Percentiles rank a stretch among this genome's conserved stretches.
phyloP scores from a whole-genome alignment of 2,797 vertebrate species.

The Channa striata region DNA sequence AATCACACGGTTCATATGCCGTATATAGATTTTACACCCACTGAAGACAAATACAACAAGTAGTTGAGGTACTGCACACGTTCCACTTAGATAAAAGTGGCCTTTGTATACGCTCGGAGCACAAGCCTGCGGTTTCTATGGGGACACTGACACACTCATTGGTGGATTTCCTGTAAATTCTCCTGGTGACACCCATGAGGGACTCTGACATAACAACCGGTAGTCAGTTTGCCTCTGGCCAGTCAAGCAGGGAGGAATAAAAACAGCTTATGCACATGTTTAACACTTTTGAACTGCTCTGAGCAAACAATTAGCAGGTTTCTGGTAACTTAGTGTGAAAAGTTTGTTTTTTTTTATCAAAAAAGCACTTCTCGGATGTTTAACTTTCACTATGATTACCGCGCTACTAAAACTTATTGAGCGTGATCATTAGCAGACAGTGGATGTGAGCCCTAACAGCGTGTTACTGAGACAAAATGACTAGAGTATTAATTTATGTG shows the following conservation, averaged over 20 bases:
- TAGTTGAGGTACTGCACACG: conserved; percentile 42
- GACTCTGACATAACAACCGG: conserved; percentile 84
- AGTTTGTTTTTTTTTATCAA: conserved; percentile 49
- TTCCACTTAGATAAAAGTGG: conserved; percentile 73
- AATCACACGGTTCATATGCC: background rate
- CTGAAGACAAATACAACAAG: conserved; percentile 39
- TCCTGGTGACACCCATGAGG: conserved; percentile 77
- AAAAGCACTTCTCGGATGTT: conserved; percentile 60
- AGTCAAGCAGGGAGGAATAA: conserved; percentile 75
- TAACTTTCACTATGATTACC: conserved; percentile 61
- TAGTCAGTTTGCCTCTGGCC: conserved; percentile 82
- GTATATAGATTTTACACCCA: conserved; percentile 1
- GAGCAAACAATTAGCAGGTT: conserved; percentile 70
- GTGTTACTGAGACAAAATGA: background rate
- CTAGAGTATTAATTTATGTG: background rate
- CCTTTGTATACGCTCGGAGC: conserved; percentile 59
- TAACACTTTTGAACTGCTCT: conserved; percentile 69
- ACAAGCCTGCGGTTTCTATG: conserved; percentile 76
- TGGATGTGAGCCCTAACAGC: conserved; percentile 21
- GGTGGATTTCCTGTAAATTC: conserved; percentile 84
- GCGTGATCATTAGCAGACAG: conserved; percentile 37
- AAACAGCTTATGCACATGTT: conserved; percentile 81
- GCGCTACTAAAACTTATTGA: conserved; percentile 28
- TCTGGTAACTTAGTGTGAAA: conserved; percentile 56
- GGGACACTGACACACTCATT: conserved; percentile 76